Evolutionary conservation across 2,888 invertebrate genomes (phyloP).

Genomic region (Smittia sp.): DNA sequence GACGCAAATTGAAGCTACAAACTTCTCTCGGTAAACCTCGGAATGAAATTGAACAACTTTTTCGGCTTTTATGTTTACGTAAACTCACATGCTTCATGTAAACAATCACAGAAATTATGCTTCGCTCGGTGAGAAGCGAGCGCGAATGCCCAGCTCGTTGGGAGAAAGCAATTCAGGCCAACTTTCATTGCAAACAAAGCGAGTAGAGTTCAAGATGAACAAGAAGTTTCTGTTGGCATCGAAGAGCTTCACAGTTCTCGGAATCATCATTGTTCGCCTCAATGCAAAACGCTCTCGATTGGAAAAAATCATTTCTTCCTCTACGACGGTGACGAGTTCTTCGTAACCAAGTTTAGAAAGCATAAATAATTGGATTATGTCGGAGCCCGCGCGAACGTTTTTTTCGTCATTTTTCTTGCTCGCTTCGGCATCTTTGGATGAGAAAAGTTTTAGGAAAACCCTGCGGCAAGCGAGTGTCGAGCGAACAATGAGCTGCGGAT

Average conservation of each 20-base stretch:
- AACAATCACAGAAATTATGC: conserved; percentile 12
- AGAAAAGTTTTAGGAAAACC: neutral
- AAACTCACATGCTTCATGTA: conserved; percentile 1
- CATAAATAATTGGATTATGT: conserved; percentile 36
- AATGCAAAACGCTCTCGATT: neutral
- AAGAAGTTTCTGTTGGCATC: neutral
- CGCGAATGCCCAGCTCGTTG: neutral
- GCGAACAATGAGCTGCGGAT: neutral
- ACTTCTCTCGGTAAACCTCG: neutral
- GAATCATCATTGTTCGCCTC: conserved; percentile 14
- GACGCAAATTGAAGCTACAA: neutral
- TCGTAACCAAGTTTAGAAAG: conserved; percentile 19
- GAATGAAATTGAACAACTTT: conserved; percentile 5
- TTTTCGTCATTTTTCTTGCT: conserved; percentile 18
- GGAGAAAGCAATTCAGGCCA: conserved; percentile 22
- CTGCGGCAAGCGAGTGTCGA: neutral
- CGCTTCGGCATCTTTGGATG: conserved; percentile 6
- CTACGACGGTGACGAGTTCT: neutral
- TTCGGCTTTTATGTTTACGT: conserved; percentile 6
- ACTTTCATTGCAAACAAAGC: neutral
- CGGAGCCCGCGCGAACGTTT: neutral
- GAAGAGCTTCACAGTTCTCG: conserved; percentile 1
- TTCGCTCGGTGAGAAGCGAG: neutral
- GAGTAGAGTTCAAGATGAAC: conserved; percentile 3
- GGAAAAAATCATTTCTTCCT: conserved; percentile 20